Evolutionary conservation across 2,888 invertebrate species (phyloP).

Genomic region (Lasioglossum figueresi): DNA sequence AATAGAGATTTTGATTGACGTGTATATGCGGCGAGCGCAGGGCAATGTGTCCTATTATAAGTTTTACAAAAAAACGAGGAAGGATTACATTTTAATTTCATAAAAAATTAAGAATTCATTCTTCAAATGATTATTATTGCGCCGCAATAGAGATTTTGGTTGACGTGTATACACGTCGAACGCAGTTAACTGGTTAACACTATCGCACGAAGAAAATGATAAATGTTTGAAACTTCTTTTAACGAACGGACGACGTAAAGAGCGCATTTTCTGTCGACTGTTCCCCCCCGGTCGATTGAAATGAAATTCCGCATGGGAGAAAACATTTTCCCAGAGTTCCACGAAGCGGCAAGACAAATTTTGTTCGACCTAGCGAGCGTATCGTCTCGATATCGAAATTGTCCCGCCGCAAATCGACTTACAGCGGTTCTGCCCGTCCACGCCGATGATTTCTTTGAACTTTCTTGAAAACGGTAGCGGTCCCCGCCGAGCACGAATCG

Average conservation of each 20-base stretch:
- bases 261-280: not conserved
- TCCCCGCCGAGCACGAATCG: constrained; percentile 16
- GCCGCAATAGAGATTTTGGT: too few species aligned
- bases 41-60: too few species aligned
- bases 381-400: constrained; percentile 13
- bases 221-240: not conserved
- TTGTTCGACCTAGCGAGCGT: not conserved
- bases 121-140: too few species aligned
- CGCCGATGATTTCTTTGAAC: not conserved
- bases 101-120: too few species aligned
- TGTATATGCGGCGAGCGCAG: too few species aligned
- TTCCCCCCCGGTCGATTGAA: not conserved
- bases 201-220: not conserved
- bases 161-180: too few species aligned
- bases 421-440: not conserved
- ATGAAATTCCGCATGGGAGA: not conserved
- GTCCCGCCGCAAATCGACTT: not conserved
- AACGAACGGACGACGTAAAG: not conserved
- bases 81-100: too few species aligned
- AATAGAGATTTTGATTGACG: too few species aligned
- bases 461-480: constrained; percentile 8
- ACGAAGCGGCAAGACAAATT: not conserved
- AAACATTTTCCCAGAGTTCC: not conserved
- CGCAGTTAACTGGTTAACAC: too few species aligned
- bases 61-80: too few species aligned